Evolutionary conservation across 2,113 vertebrate species (phyloP), one percentile per base, ranked within the genome.

Genomic region (Kryptolebias marmoratus): DNA sequence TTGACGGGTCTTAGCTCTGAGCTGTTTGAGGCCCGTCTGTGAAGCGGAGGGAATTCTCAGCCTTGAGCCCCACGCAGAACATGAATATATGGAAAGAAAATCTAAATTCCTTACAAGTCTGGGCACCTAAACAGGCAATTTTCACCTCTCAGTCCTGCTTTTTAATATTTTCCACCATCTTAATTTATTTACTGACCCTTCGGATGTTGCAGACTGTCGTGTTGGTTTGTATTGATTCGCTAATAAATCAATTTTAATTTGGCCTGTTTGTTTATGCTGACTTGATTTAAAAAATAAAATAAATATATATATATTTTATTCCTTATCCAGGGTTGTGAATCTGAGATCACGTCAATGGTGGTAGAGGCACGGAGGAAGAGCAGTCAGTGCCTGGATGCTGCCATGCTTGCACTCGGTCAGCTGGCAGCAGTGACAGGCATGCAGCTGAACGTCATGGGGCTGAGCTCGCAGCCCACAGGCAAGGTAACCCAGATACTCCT

Each of bases 281-380:
- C 56, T 71, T 45, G 18, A 74, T 83, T 65, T 60, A 67, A 47
- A 62, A 55, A 32, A 36, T 28, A 74, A 30, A 30, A 10, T 44
- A 11, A 22, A 16, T 59, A 65, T 58, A 64, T 42, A 8, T 42
- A 3, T 42, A 8, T 42, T 42, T 42, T 42, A 48, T 57, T 48
- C 2, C 30, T 13, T 50, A 15, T 66, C 66, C 49, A 99, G 98
- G 97, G 96, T 0, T 97, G 97, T 73, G 95, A 94, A 81, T 97
- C 95, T 3, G 98, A 99, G 89, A 96, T 99, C 83, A 90, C 95
- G 4, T 96, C 95, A 0, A 96, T 99, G 96, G 96, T 98, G 76
- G 91, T 86, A 12, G 97, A 99, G 84, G 95, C 97, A 54, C 81
- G 82, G 48, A 93, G 80, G 73, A 96, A 95, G 92, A 92, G 91